These are phyloP conservation scores for Pycnomerus fuliginosus DNA, from an alignment of 2,888 invertebrate species.

Conservation along the genomic window DNA sequence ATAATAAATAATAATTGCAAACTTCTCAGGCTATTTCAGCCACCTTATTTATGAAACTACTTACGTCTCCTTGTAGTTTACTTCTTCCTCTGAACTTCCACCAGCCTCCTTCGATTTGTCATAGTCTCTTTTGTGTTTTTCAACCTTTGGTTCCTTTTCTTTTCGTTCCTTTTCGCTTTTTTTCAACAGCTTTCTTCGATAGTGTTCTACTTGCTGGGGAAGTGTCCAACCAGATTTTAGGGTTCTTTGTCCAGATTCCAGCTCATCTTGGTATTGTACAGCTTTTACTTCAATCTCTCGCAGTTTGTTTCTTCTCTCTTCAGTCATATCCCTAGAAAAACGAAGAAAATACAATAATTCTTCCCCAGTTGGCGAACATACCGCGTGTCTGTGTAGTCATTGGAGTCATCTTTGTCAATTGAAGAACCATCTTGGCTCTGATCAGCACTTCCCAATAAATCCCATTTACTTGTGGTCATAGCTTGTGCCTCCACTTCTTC, in stretches of 20 bases:
- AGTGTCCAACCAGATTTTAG: conserved; percentile 74
- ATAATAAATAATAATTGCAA: conserved; percentile 1
- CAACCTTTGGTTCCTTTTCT: conserved; percentile 44
- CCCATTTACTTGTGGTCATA: conserved; percentile 88
- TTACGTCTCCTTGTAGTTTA: conserved; percentile 52
- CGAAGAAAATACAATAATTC: neutral
- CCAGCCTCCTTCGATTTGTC: conserved; percentile 40
- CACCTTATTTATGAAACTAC: conserved; percentile 30
- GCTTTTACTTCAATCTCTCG: conserved; percentile 95
- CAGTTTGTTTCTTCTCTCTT: conserved; percentile 71
- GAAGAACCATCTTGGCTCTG: conserved; percentile 49
- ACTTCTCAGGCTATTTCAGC: neutral
- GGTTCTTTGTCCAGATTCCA: conserved; percentile 80
- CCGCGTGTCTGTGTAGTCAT: conserved; percentile 50
- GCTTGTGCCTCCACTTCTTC: conserved; percentile 78
- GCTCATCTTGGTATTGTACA: conserved; percentile 92
- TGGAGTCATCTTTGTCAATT: conserved; percentile 48
- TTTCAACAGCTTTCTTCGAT: conserved; percentile 82
- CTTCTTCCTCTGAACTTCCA: conserved; percentile 47
- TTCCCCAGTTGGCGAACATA: conserved; percentile 24
- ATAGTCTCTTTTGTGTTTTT: conserved; percentile 49
- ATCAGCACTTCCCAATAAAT: conserved; percentile 63
- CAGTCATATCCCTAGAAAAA: conserved; percentile 58
- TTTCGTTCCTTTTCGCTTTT: conserved; percentile 58
- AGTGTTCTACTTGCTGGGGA: conserved; percentile 85